phyloP scores from a whole-genome alignment of 2,113 vertebrate species.

The Nothoprocta perdicaria region DNA sequence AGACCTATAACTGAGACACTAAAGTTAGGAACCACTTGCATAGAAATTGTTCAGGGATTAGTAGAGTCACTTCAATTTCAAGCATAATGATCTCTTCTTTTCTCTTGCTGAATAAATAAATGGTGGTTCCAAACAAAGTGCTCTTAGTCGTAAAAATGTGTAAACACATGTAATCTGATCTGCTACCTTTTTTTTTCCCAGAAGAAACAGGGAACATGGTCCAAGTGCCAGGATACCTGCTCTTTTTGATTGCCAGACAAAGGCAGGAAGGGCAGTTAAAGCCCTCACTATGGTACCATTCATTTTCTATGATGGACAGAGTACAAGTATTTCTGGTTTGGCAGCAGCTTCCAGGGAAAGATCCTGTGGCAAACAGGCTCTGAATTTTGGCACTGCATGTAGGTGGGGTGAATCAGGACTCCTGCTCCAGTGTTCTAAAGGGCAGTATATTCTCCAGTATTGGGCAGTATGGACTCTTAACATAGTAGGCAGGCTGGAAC shows the following conservation, averaged over 20 bases:
- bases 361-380: background rate
- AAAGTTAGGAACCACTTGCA: background rate
- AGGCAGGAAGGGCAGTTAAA: background rate
- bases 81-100: background rate
- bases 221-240: background rate
- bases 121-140: background rate
- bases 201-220: background rate
- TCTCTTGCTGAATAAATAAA: background rate
- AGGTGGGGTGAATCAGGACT: background rate
- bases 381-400: accelerated
- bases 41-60: background rate
- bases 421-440: background rate
- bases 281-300: background rate
- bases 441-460: too few relatives aligned
- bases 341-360: background rate
- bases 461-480: background rate
- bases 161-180: too few relatives aligned
- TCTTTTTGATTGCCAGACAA: background rate
- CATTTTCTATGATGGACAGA: background rate
- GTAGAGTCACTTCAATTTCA: background rate
- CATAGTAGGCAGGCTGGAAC: background rate
- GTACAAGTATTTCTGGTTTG: background rate
- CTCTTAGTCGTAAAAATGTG: too few relatives aligned
- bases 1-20: background rate
- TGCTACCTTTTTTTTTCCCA: background rate